Percentiles rank a stretch among this genome's conserved stretches.
These are phyloP conservation scores for Graphium colonna DNA, from an alignment of 2,888 invertebrate genomes.

Conservation along the genomic window DNA sequence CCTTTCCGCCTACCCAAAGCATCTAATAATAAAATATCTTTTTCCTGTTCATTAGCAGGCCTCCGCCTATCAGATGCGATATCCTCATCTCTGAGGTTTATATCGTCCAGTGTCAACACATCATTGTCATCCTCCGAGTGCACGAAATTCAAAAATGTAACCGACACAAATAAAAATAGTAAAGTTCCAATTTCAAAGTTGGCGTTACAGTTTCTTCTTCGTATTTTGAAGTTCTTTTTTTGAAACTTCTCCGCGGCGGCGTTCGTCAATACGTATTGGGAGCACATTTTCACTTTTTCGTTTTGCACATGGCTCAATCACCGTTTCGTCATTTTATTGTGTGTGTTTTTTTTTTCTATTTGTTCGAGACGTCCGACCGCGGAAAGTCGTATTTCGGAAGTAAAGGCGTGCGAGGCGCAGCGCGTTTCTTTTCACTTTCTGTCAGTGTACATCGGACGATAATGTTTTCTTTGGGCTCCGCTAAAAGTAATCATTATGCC, in stretches of 20 bases:
- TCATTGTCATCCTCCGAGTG: slow-evolving; percentile 64
- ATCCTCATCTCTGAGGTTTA: slow-evolving; percentile 55
- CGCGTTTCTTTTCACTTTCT: slow-evolving; percentile 69
- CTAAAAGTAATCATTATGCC: slow-evolving; percentile 17
- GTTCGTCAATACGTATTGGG: slow-evolving; percentile 37
- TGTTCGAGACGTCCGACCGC: slow-evolving; percentile 52
- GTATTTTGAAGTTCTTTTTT: slow-evolving; percentile 39
- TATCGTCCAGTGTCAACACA: slow-evolving; percentile 64
- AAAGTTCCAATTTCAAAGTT: slow-evolving; percentile 40
- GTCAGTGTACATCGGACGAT: slow-evolving; percentile 32
- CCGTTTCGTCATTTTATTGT: slow-evolving; percentile 36
- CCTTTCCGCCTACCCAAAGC: slow-evolving; percentile 84
- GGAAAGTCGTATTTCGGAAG: slow-evolving; percentile 63
- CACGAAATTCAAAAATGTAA: slow-evolving; percentile 24
- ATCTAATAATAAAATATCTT: slow-evolving; percentile 86
- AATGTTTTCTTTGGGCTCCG: slow-evolving; percentile 34
- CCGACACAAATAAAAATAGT: slow-evolving; percentile 39
- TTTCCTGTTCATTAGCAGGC: slow-evolving; percentile 84
- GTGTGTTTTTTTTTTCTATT: slow-evolving; percentile 28
- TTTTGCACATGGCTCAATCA: slow-evolving; percentile 33
- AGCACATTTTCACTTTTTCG: slow-evolving; percentile 43
- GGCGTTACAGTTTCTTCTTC: slow-evolving; percentile 32
- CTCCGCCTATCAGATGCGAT: slow-evolving; percentile 61
- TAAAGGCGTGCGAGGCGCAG: slow-evolving; percentile 44
- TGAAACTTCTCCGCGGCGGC: slow-evolving; percentile 51